Percentiles rank a stretch among this genome's conserved stretches.
phyloP scores from a whole-genome alignment of 2,888 invertebrate genomes.

The Cyclophora albipunctata region DNA sequence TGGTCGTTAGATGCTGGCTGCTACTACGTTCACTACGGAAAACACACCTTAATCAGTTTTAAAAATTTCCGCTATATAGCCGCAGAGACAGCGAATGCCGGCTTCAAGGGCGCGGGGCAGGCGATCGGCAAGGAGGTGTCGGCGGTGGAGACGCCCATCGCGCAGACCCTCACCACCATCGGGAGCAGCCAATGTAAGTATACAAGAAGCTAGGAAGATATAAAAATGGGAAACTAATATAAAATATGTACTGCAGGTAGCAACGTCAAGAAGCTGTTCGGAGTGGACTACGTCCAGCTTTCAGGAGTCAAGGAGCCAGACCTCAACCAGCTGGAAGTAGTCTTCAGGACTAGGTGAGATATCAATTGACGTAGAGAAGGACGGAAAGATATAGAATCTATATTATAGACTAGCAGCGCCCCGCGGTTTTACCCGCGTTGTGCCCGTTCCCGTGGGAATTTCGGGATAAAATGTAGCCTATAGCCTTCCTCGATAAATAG shows the following conservation, averaged over 20 bases:
- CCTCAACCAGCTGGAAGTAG: slow-evolving; percentile 31
- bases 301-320: slow-evolving; percentile 35
- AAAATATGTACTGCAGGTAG: slow-evolving; percentile 24
- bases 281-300: slow-evolving; percentile 40
- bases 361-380: not conserved
- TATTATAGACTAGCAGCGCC: no score
- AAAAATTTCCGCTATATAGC: no score
- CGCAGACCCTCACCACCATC: slow-evolving; percentile 26
- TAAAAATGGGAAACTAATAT: not conserved
- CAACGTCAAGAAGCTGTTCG: slow-evolving; percentile 38
- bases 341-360: slow-evolving; percentile 34
- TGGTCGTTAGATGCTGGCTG: no score
- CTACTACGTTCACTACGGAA: no score
- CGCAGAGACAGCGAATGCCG: no score
- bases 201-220: not conserved
- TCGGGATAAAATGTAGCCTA: no score
- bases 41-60: no score
- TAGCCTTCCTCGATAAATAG: no score
- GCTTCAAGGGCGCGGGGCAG: slow-evolving; percentile 9
- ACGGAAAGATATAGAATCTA: not conserved
- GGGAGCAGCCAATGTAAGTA: slow-evolving; percentile 41
- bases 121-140: slow-evolving; percentile 27
- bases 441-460: no score
- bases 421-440: no score
- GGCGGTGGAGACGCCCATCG: slow-evolving; percentile 38